Base-by-base conservation (phyloP, 2,888 invertebrate genomes). In the Nymphalis polychloros region DNA sequence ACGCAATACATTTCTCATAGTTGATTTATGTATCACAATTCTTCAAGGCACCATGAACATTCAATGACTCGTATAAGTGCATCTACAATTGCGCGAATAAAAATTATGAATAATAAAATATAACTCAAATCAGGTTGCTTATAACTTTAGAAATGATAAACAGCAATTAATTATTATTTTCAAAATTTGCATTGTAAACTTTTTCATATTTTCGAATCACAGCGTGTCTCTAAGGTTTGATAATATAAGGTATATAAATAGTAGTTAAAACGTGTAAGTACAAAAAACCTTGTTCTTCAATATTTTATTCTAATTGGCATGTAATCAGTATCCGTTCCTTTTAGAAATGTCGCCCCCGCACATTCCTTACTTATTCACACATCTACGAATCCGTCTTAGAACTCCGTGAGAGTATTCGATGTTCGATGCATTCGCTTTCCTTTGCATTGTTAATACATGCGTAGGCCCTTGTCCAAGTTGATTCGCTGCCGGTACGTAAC, bases 281-380 rank as follows among this genome's bases (percentile, higher is more conserved):
- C 31, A 55, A 27, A 35, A 16, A 19, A 19, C 13, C 19, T 41
- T 19, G n/a, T 16, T 16, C 19, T 19, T 57, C 41, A 31, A 57
- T 41, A 20, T 57, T 41, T n/a, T 19, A 57, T 57, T 57, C 8
- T 57, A 57, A 57, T 57, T 57, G n/a, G 19, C 57, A 20, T 57
- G 57, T 57, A 57, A 57, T 57, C 27, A 41, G 41, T 19, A 57
- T 57, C 57, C 57, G 57, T 57, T 57, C 57, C 35, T 2, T 57
- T 19, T 35, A 10, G 19, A 57, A 76, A 75, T 75, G 83, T 82
- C 82, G 82, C 84, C 85, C 79, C 82, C 84, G 81, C 82, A 82
- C 82, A 84, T 85, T 86, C 82, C 79, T 63, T 75, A 66, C 76
- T 80, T 82, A 81, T 85, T 86, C 83, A 83, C 81, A 77, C 77